A percentile compares a stretch with the other conserved stretches of the same genome.
These are phyloP conservation scores for Rhynchomys soricoides DNA, from an alignment of 2,113 vertebrate genomes.

Conservation along the genomic window DNA sequence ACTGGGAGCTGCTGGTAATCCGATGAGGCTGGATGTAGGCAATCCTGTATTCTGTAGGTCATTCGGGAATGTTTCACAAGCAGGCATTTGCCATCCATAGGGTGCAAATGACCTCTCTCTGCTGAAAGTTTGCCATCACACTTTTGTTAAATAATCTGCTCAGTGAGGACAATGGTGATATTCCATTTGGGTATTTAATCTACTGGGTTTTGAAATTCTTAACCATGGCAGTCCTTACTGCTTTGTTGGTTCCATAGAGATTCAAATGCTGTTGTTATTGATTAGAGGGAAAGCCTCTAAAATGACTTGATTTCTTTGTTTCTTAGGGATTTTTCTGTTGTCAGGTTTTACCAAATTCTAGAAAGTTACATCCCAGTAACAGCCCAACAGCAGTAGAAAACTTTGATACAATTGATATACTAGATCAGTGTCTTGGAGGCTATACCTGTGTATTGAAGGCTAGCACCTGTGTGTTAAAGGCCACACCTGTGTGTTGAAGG, in stretches of 20 bases:
- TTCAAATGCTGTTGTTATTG: background rate
- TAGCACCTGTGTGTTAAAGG: too few species aligned
- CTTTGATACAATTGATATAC: background rate
- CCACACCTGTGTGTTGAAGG: background rate
- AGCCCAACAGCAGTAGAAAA: background rate
- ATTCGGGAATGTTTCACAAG: background rate
- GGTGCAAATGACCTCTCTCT: background rate
- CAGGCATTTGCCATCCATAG: background rate
- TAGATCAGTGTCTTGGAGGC: background rate
- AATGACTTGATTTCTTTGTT: background rate
- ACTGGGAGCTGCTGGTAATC: background rate
- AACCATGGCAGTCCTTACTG: background rate
- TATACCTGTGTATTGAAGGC: too few species aligned
- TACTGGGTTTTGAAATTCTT: conserved; percentile 14
- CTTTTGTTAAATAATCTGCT: conserved; percentile 1
- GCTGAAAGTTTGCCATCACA: background rate
- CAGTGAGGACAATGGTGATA: background rate
- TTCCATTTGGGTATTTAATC: background rate
- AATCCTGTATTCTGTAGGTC: background rate
- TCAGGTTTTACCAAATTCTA: background rate
- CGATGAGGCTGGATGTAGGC: too few species aligned
- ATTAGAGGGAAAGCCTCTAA: background rate
- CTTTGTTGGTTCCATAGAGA: background rate
- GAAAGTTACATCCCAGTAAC: background rate
- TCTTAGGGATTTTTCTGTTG: background rate